Evolutionary conservation across 1,140 invertebrate species (phyloP), one percentile per base, ranked within the genome.

Genomic region (Zaprionus ghesquierei): DNA sequence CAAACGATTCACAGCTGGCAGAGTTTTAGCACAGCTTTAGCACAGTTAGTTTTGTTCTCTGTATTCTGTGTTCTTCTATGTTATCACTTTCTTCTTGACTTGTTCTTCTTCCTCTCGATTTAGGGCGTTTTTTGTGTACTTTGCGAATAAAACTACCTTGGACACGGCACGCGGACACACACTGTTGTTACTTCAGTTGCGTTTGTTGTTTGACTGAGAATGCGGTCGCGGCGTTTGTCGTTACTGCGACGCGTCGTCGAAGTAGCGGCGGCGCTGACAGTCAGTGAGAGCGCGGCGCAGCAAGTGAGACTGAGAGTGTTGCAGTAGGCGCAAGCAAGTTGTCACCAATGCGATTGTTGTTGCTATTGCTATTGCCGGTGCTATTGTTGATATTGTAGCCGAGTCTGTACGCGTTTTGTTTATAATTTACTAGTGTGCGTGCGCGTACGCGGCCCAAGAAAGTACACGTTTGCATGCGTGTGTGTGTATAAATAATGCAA

Each of bases 181-280:
- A 60, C 55, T 53, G 75, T 79, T 86, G 82, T 86, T 82, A 87
- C 82, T 86, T 86, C 82, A 82, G 76, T 86, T 86, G 76, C 82
- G 82, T 82, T 86, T 86, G 82, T 87, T 86, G 82, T 82, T 86
- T 86, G 84, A 86, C 84, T 86, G 82, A 86, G 82, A 86, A 86
- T 86, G 69, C 75, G 82, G 71, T 60, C 68, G 81, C 10, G 5
- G 15, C 63, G 33, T 66, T 64, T 53, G 80, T 22, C 49, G 77
- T 76, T 65, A 38, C 56, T 60, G 59, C 29, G 51, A 68, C 51
- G 64, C 51, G 69, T 27, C 50, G 41, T 41, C 51, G 68, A 29
- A 35, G 29, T 55, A 5, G 51, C 63, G 63, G 69, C 64, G 66
- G 33, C 58, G 56, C 38, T 74, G 54, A 59, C 75, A 64, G 50